Base-by-base conservation (phyloP, 2,888 invertebrate genomes). In the Troilus luridus region DNA sequence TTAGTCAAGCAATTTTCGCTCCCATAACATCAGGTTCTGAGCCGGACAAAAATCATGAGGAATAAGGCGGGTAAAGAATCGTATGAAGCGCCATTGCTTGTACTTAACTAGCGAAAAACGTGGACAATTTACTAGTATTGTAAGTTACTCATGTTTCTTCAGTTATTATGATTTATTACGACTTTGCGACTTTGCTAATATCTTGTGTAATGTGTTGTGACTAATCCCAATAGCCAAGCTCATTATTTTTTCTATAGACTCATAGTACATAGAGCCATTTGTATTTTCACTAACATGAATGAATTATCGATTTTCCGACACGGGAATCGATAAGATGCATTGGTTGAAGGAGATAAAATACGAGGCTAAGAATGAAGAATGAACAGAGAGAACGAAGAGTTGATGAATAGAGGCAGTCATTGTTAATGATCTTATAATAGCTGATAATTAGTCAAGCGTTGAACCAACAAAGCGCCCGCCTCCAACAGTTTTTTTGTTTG, bases 381-480 rank as follows among this genome's bases (percentile, higher is more conserved):
- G 85, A 21, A 85, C 7, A 56, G 85, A n/a, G 10, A n/a, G 56
- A 21, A 56, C 10, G 2, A 12, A n/a, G 21, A 6, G 9, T 19
- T 85, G 85, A 85, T 56, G 56, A n/a, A 85, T 54, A 19, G 85
- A n/a, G 5, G 11, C n/a, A 21, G 21, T 17, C 85, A 56, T 85
- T n/a, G 56, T 58, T 85, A 85, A 85, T 85, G 85, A 56, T 56
- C 85, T 85, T 58, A 85, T 85, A 85, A 85, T 85, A 85, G 56
- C 54, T 11, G 10, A 21, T 85, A 85, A 85, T 85, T 85, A 85
- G 85, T 85, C 85, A 85, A 54, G 56, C 56, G n/a, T 21, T 58
- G 56, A 7, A 8, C 54, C 85, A 56, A 85, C 85, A 85, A 85
- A 85, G 85, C 85, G 56, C 2, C 85, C 85, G 85, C 85, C 56